A percentile compares a stretch with the other conserved stretches of the same genome.
Conservation (phyloP, 2,888 invertebrate species). For the Antitype chi region DNA sequence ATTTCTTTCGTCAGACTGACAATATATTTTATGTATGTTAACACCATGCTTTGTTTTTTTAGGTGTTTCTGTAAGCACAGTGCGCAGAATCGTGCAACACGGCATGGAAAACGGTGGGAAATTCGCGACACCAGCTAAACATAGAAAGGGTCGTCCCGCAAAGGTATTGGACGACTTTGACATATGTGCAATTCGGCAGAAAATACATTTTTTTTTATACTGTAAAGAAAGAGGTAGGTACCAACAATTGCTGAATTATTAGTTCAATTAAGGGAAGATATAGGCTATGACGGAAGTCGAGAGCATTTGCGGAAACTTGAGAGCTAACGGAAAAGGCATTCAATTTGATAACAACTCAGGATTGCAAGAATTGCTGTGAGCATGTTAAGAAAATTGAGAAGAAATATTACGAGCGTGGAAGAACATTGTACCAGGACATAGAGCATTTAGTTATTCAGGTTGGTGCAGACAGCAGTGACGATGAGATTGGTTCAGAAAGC, state of each 20-base stretch:
- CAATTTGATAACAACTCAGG: constrained; percentile 1
- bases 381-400: background rate
- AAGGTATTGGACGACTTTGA: background rate
- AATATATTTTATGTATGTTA: background rate
- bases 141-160: background rate
- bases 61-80: constrained; percentile 3
- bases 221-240: constrained; percentile 12
- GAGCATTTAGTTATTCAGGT: background rate
- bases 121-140: constrained; percentile 8
- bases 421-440: constrained; percentile 3
- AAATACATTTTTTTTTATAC: background rate
- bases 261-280: background rate
- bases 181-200: background rate
- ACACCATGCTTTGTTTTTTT: background rate
- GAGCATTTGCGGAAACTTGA: background rate
- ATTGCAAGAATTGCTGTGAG: constrained; percentile 5
- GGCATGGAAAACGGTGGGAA: background rate
- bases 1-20: background rate
- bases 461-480: constrained; percentile 18
- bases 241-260: constrained; percentile 4
- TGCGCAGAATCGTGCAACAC: background rate
- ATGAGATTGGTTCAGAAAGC: background rate
- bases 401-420: constrained; percentile 5
- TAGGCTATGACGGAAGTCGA: background rate
- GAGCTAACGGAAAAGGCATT: constrained; percentile 5